A percentile compares a stretch with the other conserved stretches of the same genome.
Conservation (phyloP, 2,113 vertebrate species). For the Spilogale gracilis region DNA sequence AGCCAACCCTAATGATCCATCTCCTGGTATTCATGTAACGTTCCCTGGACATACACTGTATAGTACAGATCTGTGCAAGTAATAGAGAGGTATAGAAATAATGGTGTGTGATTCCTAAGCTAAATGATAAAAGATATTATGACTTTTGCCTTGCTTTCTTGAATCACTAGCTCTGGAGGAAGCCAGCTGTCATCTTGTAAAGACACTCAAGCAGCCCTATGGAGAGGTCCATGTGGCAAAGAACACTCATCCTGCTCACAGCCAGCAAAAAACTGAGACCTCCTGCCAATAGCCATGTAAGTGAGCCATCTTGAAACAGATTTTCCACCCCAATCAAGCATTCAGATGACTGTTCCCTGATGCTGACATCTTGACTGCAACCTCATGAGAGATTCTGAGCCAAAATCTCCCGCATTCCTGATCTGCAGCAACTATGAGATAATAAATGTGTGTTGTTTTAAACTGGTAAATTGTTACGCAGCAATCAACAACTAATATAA, state of each 20-base stretch:
- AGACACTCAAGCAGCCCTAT: not conserved
- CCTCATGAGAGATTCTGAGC: not conserved
- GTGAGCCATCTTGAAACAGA: not conserved
- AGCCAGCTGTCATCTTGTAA: not conserved
- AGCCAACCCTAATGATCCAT: not conserved
- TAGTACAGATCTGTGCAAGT: not conserved
- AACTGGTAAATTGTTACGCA: not conserved
- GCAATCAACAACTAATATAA: slow-evolving; percentile 25
- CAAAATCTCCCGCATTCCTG: not conserved
- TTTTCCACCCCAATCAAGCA: not conserved
- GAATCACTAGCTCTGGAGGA: not conserved
- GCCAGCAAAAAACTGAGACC: not conserved
- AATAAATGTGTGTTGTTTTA: slow-evolving; percentile 8
- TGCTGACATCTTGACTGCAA: not conserved
- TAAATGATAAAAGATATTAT: not conserved
- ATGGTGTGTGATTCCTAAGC: not conserved
- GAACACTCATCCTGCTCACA: not conserved
- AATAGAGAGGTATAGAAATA: not conserved
- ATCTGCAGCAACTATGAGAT: not conserved
- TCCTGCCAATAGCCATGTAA: not conserved
- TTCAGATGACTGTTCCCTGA: not conserved
- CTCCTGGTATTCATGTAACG: not conserved
- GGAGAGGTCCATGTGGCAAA: not conserved
- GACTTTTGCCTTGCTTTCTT: slow-evolving; percentile 23
- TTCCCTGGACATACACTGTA: not conserved